Conservation (phyloP, 2,797 vertebrate genomes). For the Masticophis lateralis region DNA sequence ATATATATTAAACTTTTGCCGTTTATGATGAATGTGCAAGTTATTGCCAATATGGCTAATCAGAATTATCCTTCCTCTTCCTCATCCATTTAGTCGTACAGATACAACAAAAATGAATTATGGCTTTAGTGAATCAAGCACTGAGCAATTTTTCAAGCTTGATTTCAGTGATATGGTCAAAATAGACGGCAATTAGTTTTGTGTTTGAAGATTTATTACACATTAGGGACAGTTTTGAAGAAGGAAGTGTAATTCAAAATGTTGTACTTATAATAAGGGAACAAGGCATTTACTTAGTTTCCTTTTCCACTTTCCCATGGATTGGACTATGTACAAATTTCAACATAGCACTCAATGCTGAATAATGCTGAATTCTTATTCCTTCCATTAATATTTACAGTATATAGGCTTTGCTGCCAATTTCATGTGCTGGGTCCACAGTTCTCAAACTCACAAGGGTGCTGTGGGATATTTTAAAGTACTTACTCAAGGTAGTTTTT, state of each 20-base stretch:
- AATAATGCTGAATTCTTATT: background rate
- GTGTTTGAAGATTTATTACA: slow-evolving; percentile 33
- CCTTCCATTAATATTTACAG: background rate
- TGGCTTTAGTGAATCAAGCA: slow-evolving; percentile 31
- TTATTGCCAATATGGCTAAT: slow-evolving; percentile 41
- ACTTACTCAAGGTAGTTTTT: background rate
- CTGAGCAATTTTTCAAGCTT: slow-evolving; percentile 10
- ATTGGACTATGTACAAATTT: background rate
- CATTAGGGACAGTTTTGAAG: background rate
- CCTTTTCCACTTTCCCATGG: background rate
- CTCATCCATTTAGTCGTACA: background rate
- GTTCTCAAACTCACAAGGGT: background rate
- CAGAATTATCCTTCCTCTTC: slow-evolving; percentile 8
- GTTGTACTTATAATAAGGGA: background rate
- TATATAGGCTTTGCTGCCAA: background rate
- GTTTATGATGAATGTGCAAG: slow-evolving; percentile 39
- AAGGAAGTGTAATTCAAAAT: slow-evolving; percentile 23
- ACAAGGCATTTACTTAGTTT: background rate
- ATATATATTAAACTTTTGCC: slow-evolving; percentile 19
- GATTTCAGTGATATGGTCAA: slow-evolving; percentile 4
- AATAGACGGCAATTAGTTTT: background rate
- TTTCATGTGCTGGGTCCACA: background rate
- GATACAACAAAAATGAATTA: slow-evolving; percentile 32
- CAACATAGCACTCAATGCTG: background rate
- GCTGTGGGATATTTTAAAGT: background rate